Base-by-base conservation (phyloP, 2,888 invertebrate species). In the Latrodectus elegans region DNA sequence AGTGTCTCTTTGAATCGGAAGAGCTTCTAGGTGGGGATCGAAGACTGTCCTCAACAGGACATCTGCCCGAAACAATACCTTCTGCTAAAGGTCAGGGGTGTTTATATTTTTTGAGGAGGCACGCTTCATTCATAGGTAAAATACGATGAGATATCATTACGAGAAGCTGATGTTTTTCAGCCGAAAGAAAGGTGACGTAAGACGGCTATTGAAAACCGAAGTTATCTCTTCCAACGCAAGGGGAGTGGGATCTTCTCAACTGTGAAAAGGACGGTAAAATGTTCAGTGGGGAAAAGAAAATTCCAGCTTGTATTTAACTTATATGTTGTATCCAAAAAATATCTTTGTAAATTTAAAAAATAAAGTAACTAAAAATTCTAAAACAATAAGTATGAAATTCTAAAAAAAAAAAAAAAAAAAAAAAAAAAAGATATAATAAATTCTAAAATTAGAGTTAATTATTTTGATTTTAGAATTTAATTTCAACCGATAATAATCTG, bases 61-160 rank as follows among this genome's bases (percentile, higher is more conserved):
- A 84, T 84, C 84, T 84, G 84, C 77, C 38, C 77, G 76, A 83
- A 76, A 83, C 76, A 75, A 77, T 71, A 22, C 17, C 15, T 68
- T 38, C 9, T 51, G 49, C 55, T 11, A 76, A 70, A 83, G 83
- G 83, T 83, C 83, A 83, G 71, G 71, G 65, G 74, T 76, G 71
- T 76, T 83, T 83, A 68, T 76, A 83, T 76, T 83, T n/a, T 73
- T 76, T 38, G 26, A 53, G n/a, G 64, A 49, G 65, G 8, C 49
- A 76, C 38, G 51, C 38, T 83, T 75, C 75, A 83, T 83, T 83
- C 55, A 76, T 70, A 55, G 22, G 38, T 49, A 52, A 52, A 68
- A 68, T 75, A 68, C 65, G 82, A 82, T 74, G 26, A 38, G 14
- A 52, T 51, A 68, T 68, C 53, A 75, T 75, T 53, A 68, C 67